Conservation (phyloP, 2,888 invertebrate genomes). For the Eupsilia transversa region DNA sequence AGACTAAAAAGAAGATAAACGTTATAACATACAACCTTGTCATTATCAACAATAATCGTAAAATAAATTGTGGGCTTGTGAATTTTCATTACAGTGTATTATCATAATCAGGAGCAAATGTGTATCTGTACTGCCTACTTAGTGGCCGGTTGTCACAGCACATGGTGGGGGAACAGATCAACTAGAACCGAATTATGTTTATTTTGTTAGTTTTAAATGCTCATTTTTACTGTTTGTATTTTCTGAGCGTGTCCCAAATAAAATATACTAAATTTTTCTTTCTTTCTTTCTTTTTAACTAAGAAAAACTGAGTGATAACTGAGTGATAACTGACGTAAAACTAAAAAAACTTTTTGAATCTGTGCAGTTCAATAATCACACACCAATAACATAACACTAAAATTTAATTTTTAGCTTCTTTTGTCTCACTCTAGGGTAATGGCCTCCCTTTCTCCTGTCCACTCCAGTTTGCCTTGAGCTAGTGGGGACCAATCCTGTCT, state of each 20-base stretch:
- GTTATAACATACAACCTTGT: conserved; percentile 41
- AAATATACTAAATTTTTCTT: too few relatives aligned
- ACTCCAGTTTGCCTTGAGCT: neutral
- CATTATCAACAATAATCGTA: conserved; percentile 60
- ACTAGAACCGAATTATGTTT: too few relatives aligned
- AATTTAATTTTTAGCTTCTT: neutral
- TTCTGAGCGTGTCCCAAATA: too few relatives aligned
- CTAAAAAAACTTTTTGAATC: neutral
- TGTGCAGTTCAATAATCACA: neutral
- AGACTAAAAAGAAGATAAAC: conserved; percentile 39
- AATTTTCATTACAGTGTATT: conserved; percentile 42
- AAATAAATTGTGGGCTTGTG: conserved; percentile 52
- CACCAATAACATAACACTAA: neutral
- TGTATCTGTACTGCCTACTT: conserved; percentile 26
- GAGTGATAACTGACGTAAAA: neutral
- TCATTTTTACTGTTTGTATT: too few relatives aligned
- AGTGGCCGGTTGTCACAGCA: conserved; percentile 6
- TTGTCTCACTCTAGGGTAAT: neutral
- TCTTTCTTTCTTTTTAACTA: too few relatives aligned
- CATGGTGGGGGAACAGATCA: neutral
- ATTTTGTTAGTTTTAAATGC: too few relatives aligned
- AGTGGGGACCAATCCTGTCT: neutral
- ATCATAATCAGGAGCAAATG: conserved; percentile 50
- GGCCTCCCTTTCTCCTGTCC: neutral
- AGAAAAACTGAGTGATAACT: too few relatives aligned